A percentile compares a stretch with the other conserved stretches of the same genome.
These are phyloP conservation scores for Phaedon cochleariae DNA, from an alignment of 2,888 invertebrate species.

Conservation along the genomic window DNA sequence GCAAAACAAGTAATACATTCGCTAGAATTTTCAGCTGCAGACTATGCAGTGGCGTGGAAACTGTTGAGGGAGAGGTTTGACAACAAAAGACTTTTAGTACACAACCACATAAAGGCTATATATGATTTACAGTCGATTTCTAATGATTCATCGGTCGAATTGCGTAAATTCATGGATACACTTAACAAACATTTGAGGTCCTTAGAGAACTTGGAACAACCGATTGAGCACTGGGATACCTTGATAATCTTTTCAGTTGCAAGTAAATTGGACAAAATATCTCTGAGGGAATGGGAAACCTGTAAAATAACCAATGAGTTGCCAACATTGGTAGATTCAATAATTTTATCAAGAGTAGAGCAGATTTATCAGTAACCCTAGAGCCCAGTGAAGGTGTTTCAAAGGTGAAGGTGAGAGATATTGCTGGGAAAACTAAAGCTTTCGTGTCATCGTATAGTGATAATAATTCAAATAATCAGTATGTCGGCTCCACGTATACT, in stretches of 20 bases:
- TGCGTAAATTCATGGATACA: neutral
- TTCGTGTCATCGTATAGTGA: no score
- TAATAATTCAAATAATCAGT: no score
- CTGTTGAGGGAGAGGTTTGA: neutral
- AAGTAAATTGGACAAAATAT: neutral
- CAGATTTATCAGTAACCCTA: no score
- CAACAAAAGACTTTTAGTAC: neutral
- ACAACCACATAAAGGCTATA: neutral
- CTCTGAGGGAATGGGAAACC: no score
- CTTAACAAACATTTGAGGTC: neutral
- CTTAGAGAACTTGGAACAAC: neutral
- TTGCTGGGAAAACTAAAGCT: no score
- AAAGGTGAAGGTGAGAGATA: no score
- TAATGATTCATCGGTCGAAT: neutral
- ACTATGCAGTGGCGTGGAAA: neutral
- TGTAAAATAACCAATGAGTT: no score
- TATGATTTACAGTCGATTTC: neutral
- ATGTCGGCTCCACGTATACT: no score
- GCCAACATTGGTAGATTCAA: no score
- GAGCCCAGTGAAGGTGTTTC: no score
- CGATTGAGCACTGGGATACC: neutral
- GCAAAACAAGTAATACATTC: neutral
- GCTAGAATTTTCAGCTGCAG: neutral
- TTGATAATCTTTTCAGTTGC: neutral
- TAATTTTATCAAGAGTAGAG: no score